phyloP scores from a whole-genome alignment of 2,888 invertebrate species.

The Alloplasta piceator region DNA sequence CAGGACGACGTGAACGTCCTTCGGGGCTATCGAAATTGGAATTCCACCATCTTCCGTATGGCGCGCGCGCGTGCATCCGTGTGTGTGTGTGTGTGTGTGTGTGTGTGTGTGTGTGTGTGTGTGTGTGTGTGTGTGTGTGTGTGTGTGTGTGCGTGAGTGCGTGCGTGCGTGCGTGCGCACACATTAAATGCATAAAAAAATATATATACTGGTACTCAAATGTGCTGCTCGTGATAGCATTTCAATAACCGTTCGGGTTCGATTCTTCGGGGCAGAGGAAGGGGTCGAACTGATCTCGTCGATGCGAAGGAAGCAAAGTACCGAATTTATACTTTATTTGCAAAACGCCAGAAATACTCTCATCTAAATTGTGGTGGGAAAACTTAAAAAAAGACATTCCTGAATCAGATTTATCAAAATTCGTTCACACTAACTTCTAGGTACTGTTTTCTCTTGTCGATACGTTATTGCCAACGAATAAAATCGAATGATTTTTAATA shows the following conservation, averaged over 20 bases:
- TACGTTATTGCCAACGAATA: too few relatives aligned
- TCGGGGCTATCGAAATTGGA: conserved; percentile 77
- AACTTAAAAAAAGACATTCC: too few relatives aligned
- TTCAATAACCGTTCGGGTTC: conserved; percentile 76
- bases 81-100: neutral
- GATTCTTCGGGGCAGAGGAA: conserved; percentile 33
- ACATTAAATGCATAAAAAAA: neutral
- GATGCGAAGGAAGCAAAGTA: neutral
- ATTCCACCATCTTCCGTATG: conserved; percentile 72
- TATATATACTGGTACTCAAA: conserved; percentile 70
- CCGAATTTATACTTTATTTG: too few relatives aligned
- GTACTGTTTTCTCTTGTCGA: too few relatives aligned
- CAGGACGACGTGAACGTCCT: conserved; percentile 59
- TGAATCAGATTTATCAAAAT: too few relatives aligned
- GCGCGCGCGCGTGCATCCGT: conserved; percentile 13
- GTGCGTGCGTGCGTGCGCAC: neutral
- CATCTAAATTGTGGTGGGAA: too few relatives aligned
- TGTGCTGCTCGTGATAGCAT: conserved; percentile 79
- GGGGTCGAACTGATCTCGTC: conserved; percentile 37
- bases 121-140: neutral
- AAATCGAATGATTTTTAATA: too few relatives aligned
- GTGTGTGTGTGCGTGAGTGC: too few relatives aligned
- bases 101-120: conserved; percentile 18
- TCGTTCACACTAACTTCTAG: too few relatives aligned
- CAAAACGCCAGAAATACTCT: too few relatives aligned